A percentile compares a stretch with the other conserved stretches of the same genome.
Conservation (phyloP, 2,113 vertebrate genomes). For the Gymnocephalus cernua region DNA sequence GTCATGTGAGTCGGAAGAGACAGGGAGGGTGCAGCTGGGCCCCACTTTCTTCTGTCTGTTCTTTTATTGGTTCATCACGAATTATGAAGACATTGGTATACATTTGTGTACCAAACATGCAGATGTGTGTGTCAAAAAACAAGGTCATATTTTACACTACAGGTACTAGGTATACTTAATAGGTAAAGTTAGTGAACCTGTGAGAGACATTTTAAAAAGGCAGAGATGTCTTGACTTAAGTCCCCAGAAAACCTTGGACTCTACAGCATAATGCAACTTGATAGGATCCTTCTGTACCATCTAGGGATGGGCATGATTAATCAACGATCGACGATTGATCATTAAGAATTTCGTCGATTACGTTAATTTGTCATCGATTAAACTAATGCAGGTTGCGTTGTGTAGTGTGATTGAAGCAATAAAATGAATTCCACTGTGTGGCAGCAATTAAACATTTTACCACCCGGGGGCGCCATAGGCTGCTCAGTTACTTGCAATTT, state of each 20-base stretch:
- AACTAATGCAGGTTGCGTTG: too few species aligned
- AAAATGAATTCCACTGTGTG: too few species aligned
- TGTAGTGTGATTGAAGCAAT: too few species aligned
- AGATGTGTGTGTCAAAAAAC: background rate
- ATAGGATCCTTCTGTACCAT: background rate
- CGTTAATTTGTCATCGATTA: too few species aligned
- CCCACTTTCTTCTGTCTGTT: background rate
- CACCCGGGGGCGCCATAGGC: too few species aligned
- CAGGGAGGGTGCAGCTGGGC: background rate
- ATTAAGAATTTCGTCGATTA: too few species aligned
- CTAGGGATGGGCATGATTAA: too few species aligned
- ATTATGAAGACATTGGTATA: background rate
- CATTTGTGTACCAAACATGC: background rate
- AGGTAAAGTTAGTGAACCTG: background rate
- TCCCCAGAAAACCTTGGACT: background rate
- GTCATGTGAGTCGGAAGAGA: conserved; percentile 67
- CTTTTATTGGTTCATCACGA: background rate
- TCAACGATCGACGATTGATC: too few species aligned
- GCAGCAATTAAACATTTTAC: too few species aligned
- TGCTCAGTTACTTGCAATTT: too few species aligned
- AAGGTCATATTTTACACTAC: background rate
- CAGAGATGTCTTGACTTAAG: too few species aligned
- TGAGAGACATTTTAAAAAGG: background rate
- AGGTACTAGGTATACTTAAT: too few species aligned
- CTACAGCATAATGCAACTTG: background rate